These are phyloP conservation scores for Leptocoma aspasia DNA, from an alignment of 2,113 vertebrate species.

Conservation along the genomic window DNA sequence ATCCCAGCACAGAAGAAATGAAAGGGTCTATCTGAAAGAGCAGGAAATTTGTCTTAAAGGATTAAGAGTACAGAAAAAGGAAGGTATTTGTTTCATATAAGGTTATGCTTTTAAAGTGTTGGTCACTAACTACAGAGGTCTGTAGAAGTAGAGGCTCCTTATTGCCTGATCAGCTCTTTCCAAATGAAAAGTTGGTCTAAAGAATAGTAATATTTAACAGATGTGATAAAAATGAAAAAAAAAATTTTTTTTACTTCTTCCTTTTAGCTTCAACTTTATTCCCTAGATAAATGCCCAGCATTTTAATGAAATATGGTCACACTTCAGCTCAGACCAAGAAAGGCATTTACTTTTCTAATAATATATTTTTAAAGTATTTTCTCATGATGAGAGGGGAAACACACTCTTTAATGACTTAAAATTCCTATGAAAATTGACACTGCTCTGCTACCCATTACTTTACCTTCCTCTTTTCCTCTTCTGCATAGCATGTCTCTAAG, in stretches of 20 bases:
- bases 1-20: neutral
- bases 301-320: neutral
- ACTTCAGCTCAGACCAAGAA: neutral
- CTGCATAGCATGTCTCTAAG: neutral
- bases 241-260: neutral
- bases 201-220: neutral
- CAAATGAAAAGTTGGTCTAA: neutral
- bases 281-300: neutral
- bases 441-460: neutral
- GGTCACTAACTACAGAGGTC: neutral
- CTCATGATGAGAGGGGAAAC: rapidly evolving
- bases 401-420: neutral
- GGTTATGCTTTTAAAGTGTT: neutral
- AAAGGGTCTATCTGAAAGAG: neutral
- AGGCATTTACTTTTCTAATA: neutral
- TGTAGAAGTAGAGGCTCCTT: neutral
- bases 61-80: neutral
- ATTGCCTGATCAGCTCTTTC: neutral
- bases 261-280: neutral
- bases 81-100: neutral
- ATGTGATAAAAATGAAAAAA: neutral
- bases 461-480: neutral
- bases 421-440: neutral
- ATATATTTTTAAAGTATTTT: neutral
- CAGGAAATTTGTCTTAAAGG: neutral